Evolutionary conservation across 2,797 vertebrate genomes (phyloP).

Genomic region (Danio aesculapii): DNA sequence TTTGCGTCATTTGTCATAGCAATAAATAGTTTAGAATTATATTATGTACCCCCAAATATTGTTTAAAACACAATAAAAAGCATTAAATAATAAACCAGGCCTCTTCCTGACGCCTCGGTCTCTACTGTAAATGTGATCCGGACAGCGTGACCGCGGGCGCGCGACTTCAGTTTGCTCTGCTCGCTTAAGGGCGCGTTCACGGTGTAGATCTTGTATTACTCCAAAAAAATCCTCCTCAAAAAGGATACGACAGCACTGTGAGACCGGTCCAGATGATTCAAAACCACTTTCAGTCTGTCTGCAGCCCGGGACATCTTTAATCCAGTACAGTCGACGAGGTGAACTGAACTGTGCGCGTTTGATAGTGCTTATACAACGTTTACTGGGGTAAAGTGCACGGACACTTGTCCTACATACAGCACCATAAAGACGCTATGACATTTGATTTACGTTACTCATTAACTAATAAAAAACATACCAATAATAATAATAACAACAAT

Average conservation of each 20-base stretch:
- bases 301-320: slow-evolving; percentile 73
- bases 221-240: neutral
- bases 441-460: neutral
- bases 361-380: slow-evolving; percentile 10
- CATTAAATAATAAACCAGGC: neutral
- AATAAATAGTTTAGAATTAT: neutral
- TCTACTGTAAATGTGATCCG: neutral
- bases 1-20: neutral
- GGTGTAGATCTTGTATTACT: neutral
- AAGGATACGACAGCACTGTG: slow-evolving; percentile 76
- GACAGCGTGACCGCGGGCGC: neutral
- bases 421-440: neutral
- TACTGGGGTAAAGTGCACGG: slow-evolving; percentile 35
- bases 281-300: slow-evolving; percentile 72
- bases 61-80: neutral
- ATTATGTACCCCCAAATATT: neutral
- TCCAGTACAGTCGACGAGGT: neutral
- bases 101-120: neutral
- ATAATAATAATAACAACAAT: too few species aligned
- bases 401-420: neutral
- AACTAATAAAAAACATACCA: neutral
- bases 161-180: neutral
- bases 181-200: neutral
- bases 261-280: slow-evolving; percentile 72
- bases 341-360: neutral